Evolutionary conservation across 2,888 invertebrate species (phyloP), one percentile per base, ranked within the genome.

Genomic region (Drosophila atroscutellata): DNA sequence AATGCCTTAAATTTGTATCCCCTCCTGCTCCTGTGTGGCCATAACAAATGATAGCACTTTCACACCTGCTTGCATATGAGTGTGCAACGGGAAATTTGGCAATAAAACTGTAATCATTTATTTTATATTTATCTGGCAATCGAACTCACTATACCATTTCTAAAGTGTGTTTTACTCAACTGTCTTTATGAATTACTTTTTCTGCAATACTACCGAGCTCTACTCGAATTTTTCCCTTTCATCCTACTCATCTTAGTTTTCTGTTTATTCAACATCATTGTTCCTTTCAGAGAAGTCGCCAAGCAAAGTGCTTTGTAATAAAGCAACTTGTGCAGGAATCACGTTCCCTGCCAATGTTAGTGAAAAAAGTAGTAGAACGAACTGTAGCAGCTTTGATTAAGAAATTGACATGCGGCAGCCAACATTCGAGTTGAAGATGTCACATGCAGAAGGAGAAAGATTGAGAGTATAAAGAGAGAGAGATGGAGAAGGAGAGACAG

Each of bases 341-440:
- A 74, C 75, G 69, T 67, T 39, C 50, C 20, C 45, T 26, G n/a
- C 18, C 34, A 68, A 39, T 68, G 37, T 39, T 18, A 15, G 49
- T 20, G 11, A 36, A 51, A 66, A 58, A 58, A 58, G 5, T 9
- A 18, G 26, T 49, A 26, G 18, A 24, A 26, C 45, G 18, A 55
- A 39, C 39, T 58, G 63, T 45, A 42, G n/a, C 45, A 51, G 50
- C 24, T 68, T 71, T 82, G 66, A 72, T 85, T 68, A 81, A 75
- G 75, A 80, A 75, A 72, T 75, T 72, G 72, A 65, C 82, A 64
- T 45, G 52, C 24, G 42, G 49, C 64, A 50, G 24, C 37, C 58
- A 37, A 15, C 20, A 42, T 28, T 51, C 42, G 59, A 52, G 30
- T 30, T 54, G 32, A 45, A 50, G n/a, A 28, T 45, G 58, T 20